Base-by-base conservation (phyloP, 2,797 vertebrate genomes). In the Danio aesculapii region DNA sequence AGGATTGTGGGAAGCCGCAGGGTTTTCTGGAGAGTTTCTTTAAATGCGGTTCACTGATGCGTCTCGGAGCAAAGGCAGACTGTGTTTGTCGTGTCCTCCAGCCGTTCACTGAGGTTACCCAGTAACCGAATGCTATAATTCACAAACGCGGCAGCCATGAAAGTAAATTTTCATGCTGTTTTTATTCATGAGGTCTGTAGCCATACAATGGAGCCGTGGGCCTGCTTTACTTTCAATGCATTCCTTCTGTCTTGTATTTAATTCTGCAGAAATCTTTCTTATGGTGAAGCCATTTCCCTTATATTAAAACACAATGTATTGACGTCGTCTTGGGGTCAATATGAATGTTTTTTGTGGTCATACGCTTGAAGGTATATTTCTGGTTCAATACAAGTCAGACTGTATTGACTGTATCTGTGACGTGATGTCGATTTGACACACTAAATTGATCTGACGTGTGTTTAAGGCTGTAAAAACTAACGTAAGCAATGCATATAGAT, bases 1-100 rank as follows among this genome's bases (percentile, higher is more conserved):
- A 68, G 66, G 19, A 74, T 70, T 76, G 63, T 41, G 67, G 44
- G 21, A 30, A 71, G 71, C 50, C 8, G 39, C 50, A 77, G 47
- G 17, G 67, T 55, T 78, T 67, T 64, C 17, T 6, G 19, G 43
- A 49, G 47, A 58, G 47, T 78, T 67, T 3, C 50, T 19, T 46
- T 66, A 21, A 75, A 63, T 75, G 67, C 47, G 6, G 9, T 19
- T 84, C 49, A 52, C 11, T 53, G 50, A 78, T 47, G 63, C 11
- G 3, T 62, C 70, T 63, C 6, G 12, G 30, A 72, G 57, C 75
- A 58, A 58, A 71, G 39, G 67, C 43, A 47, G 57, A 52, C 55
- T 8, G 8, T 46, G 62, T 61, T 49, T 50, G 57, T 68, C 10
- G 2, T 49, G 16, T 78, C 68, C 52, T n/a, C 61, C 46, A 11